These are phyloP conservation scores for Morpho achilles DNA, from an alignment of 2,888 invertebrate genomes.

Conservation along the genomic window DNA sequence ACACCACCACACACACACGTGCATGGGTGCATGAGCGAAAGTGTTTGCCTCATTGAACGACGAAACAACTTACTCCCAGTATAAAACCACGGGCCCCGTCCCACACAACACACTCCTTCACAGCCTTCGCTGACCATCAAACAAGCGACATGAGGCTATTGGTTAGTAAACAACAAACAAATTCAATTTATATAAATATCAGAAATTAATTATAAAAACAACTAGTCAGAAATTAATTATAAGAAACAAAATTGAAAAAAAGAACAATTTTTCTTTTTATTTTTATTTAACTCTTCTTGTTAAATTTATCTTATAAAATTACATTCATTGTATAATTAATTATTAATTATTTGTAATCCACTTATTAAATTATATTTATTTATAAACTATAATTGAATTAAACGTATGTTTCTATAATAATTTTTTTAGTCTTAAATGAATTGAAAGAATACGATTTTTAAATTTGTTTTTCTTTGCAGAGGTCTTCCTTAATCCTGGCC, in stretches of 20 bases:
- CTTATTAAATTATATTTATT: too few species aligned
- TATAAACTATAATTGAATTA: too few species aligned
- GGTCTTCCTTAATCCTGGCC: conserved; percentile 72
- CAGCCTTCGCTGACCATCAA: conserved; percentile 68
- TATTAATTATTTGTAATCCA: too few species aligned
- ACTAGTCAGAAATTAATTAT: too few species aligned
- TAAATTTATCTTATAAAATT: too few species aligned
- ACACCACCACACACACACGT: conserved; percentile 40
- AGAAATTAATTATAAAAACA: background rate
- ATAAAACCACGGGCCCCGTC: conserved; percentile 55
- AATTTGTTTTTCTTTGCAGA: conserved; percentile 47
- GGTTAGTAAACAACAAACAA: conserved; percentile 49
- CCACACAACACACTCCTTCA: conserved; percentile 59
- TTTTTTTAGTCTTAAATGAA: too few species aligned
- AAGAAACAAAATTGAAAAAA: too few species aligned
- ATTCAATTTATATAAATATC: background rate
- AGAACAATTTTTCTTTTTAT: too few species aligned
- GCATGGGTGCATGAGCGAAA: conserved; percentile 56
- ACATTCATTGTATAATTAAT: too few species aligned
- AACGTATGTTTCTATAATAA: too few species aligned
- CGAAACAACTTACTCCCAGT: conserved; percentile 55
- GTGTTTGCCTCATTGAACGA: conserved; percentile 65
- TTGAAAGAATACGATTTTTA: background rate
- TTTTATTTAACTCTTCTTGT: too few species aligned
- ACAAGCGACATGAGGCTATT: conserved; percentile 74